Conservation (phyloP, 2,888 invertebrate species). For the Thecocarcelia acutangulata region DNA sequence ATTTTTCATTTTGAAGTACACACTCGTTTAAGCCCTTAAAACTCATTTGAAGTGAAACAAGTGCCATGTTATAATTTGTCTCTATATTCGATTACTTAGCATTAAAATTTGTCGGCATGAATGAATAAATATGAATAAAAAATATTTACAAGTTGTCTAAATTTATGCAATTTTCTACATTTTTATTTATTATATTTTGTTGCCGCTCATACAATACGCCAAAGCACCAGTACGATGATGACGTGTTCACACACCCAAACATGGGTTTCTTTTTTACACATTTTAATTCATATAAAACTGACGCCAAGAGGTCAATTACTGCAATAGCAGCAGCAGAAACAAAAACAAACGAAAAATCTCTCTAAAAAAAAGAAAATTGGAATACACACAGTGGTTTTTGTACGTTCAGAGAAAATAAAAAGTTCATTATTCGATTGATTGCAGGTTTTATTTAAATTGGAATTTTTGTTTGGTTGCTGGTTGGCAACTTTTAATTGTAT, state of each 20-base stretch:
- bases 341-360: background rate
- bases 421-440: too few relatives aligned
- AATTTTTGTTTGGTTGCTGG: too few relatives aligned
- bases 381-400: too few relatives aligned
- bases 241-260: conserved; percentile 43
- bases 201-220: background rate
- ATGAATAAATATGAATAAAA: background rate
- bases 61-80: too few relatives aligned
- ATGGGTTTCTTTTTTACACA: conserved; percentile 43
- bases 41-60: too few relatives aligned
- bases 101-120: background rate
- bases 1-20: too few relatives aligned
- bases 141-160: too few relatives aligned
- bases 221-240: conserved; percentile 40
- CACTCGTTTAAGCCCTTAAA: background rate
- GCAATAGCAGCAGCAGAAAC: conserved; percentile 1
- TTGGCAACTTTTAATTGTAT: too few relatives aligned
- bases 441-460: too few relatives aligned
- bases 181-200: background rate
- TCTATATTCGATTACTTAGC: too few relatives aligned
- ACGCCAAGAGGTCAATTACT: conserved; percentile 67
- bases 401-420: too few relatives aligned
- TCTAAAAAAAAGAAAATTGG: conserved; percentile 13
- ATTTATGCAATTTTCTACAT: background rate
- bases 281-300: conserved; percentile 53